phyloP scores from a whole-genome alignment of 2,797 vertebrate genomes.

The Mus caroli region DNA sequence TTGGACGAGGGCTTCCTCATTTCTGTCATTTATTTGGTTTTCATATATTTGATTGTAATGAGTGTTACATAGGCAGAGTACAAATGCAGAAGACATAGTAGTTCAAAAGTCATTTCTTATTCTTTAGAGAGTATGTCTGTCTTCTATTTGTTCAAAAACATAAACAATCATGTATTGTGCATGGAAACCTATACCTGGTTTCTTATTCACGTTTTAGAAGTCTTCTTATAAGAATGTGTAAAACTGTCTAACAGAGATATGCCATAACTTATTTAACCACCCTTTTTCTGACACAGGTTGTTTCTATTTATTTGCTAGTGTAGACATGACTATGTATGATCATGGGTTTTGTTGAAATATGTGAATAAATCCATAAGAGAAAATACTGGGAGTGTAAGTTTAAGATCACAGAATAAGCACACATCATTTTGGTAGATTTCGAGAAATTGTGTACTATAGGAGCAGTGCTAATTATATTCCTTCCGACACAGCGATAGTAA shows the following conservation, averaged over 20 bases:
- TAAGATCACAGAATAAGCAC: background rate
- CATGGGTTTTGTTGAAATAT: conserved; percentile 30
- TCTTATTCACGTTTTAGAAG: conserved; percentile 21
- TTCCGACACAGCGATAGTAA: background rate
- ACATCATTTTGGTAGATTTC: conserved; percentile 45
- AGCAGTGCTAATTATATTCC: background rate
- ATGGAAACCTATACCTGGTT: background rate
- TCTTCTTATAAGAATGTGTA: background rate
- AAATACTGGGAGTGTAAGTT: conserved; percentile 16
- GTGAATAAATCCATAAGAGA: conserved; percentile 33
- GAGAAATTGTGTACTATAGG: background rate
- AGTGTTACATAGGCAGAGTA: background rate
- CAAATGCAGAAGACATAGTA: background rate
- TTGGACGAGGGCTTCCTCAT: background rate
- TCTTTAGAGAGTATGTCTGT: background rate
- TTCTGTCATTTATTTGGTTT: conserved; percentile 45
- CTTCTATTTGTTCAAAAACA: conserved; percentile 25
- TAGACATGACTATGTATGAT: background rate
- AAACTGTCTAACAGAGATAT: background rate
- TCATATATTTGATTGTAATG: conserved; percentile 34
- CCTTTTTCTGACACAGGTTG: conserved; percentile 13
- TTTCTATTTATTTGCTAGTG: conserved; percentile 53
- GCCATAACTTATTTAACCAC: conserved; percentile 44
- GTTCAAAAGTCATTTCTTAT: conserved; percentile 55
- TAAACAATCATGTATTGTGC: background rate